A percentile compares a stretch with the other conserved stretches of the same genome.
Conservation (phyloP, 2,888 invertebrate genomes). For the Eurois occulta region DNA sequence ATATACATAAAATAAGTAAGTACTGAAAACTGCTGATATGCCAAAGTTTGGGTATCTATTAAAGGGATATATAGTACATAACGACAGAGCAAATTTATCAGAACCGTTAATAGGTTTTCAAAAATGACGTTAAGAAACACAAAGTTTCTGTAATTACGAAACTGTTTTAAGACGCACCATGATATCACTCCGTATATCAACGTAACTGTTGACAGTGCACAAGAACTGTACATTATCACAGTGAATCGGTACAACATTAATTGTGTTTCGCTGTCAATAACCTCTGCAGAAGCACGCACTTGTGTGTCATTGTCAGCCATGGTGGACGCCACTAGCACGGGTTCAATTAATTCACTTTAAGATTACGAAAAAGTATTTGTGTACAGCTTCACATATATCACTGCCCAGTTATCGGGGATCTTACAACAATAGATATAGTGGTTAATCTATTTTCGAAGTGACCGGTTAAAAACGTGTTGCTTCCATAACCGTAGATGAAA, state of each 20-base stretch:
- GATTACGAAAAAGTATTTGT: neutral
- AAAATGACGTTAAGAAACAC: constrained; percentile 2
- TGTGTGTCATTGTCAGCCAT: constrained; percentile 1
- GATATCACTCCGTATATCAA: neutral
- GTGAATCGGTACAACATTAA: accelerated
- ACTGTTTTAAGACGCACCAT: constrained; percentile 13
- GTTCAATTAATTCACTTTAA: neutral
- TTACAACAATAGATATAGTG: neutral
- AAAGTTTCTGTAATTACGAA: constrained; percentile 8
- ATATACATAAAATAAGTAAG: neutral
- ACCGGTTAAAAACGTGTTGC: neutral
- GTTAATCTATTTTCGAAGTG: neutral
- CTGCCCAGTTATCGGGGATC: neutral
- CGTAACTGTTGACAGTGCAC: neutral
- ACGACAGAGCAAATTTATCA: neutral
- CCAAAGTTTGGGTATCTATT: neutral
- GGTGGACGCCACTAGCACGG: neutral
- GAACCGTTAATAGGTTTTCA: neutral
- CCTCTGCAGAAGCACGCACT: neutral
- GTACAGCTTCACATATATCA: neutral
- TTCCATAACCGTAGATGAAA: neutral
- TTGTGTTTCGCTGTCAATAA: neutral
- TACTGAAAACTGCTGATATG: neutral
- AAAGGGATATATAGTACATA: neutral
- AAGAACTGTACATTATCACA: neutral